Evolutionary conservation across 2,888 invertebrate genomes (phyloP).

Genomic region (Exephanes ischioxanthus): DNA sequence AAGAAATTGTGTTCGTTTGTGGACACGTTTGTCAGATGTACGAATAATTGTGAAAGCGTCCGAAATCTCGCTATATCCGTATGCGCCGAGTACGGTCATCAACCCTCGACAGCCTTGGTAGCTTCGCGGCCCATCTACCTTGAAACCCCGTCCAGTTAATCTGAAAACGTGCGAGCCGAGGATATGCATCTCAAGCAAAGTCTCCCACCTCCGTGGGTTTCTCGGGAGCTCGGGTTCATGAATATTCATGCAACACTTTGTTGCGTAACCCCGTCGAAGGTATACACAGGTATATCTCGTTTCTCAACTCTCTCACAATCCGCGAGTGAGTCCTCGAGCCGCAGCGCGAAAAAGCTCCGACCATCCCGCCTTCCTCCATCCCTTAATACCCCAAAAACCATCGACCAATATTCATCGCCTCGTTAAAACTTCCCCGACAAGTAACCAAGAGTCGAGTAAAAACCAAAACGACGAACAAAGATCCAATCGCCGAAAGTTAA

Average conservation of each 20-base stretch:
- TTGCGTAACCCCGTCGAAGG: conserved; percentile 67
- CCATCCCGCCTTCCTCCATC: no score
- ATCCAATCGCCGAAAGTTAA: no score
- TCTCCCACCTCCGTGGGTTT: conserved; percentile 54
- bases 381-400: no score
- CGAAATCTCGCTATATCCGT: no score
- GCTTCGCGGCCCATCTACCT: conserved; percentile 74
- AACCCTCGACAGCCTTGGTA: conserved; percentile 68
- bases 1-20: no score
- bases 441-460: no score
- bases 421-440: no score
- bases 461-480: no score
- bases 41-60: no score
- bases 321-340: conserved; percentile 64
- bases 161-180: conserved; percentile 67
- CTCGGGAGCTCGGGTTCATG: conserved; percentile 71
- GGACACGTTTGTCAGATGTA: no score
- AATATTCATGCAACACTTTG: conserved; percentile 74
- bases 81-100: conserved; percentile 66
- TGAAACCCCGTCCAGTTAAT: conserved; percentile 74
- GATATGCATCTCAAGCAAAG: conserved; percentile 20
- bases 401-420: no score
- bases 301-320: conserved; percentile 49
- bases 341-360: background rate
- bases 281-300: conserved; percentile 50